Conservation (phyloP, 1,140 invertebrate genomes). For the Coenobita brevimanus region DNA sequence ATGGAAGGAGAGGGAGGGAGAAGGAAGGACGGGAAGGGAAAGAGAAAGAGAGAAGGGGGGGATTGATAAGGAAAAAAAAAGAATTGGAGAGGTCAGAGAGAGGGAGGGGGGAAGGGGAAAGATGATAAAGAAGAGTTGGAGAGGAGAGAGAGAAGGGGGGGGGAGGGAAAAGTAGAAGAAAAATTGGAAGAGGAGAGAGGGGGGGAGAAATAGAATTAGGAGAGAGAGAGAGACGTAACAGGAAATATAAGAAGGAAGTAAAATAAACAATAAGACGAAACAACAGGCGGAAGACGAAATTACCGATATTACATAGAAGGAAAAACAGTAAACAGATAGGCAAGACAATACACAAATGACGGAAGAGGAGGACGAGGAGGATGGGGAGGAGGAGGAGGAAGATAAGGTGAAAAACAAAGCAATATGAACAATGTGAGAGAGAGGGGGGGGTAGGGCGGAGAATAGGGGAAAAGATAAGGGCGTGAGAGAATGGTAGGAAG, state of each 20-base stretch:
- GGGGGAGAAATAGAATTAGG: neutral
- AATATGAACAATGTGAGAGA: neutral
- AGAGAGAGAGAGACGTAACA: neutral
- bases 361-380: neutral
- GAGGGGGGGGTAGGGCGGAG: slow-evolving; percentile 2
- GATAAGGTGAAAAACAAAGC: neutral
- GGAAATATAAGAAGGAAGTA: neutral
- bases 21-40: neutral
- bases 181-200: neutral
- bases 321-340: neutral
- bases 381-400: neutral
- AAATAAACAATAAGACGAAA: neutral
- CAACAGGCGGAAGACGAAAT: no score
- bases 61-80: neutral
- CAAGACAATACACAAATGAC: neutral
- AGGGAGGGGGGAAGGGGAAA: neutral
- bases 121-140: neutral
- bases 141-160: neutral
- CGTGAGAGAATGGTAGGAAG: neutral
- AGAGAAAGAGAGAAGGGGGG: neutral
- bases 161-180: neutral
- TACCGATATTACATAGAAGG: no score
- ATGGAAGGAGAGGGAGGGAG: neutral
- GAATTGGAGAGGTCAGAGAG: neutral
- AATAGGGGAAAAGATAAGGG: neutral